Conservation (phyloP, 2,888 invertebrate genomes). For the Gymnocheta viridis region DNA sequence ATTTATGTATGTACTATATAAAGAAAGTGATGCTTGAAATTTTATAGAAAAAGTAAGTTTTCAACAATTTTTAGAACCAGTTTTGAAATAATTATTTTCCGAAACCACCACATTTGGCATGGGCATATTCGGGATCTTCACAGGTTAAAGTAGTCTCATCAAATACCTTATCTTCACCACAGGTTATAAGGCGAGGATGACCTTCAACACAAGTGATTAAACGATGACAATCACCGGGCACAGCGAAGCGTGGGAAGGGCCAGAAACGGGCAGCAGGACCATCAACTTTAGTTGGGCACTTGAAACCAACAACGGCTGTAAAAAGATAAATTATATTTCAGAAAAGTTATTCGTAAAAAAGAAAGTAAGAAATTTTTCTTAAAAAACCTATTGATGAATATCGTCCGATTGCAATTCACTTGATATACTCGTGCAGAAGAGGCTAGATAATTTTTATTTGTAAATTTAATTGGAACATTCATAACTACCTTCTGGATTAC, state of each 20-base stretch:
- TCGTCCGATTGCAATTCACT: no score
- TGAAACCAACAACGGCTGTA: slow-evolving; percentile 93
- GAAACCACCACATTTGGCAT: slow-evolving; percentile 77
- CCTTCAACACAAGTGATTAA: slow-evolving; percentile 96
- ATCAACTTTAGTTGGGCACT: slow-evolving; percentile 93
- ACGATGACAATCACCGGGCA: slow-evolving; percentile 92
- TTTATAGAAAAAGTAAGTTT: slow-evolving; percentile 48
- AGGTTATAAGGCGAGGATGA: slow-evolving; percentile 92
- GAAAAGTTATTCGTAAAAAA: neutral
- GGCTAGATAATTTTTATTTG: no score
- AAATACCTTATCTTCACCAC: slow-evolving; percentile 93
- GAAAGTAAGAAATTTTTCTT: neutral
- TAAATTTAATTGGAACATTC: neutral
- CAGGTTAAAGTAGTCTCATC: slow-evolving; percentile 92
- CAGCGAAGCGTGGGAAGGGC: slow-evolving; percentile 95
- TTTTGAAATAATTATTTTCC: slow-evolving; percentile 74
- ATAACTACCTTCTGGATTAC: slow-evolving; percentile 91
- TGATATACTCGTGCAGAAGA: no score
- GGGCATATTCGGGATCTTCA: slow-evolving; percentile 84
- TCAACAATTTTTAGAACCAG: slow-evolving; percentile 18
- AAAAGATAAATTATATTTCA: slow-evolving; percentile 7
- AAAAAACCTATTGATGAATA: no score
- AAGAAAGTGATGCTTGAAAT: slow-evolving; percentile 37
- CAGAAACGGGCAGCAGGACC: slow-evolving; percentile 93
- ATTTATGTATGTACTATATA: neutral